Percentiles rank a stretch among this genome's conserved stretches.
phyloP scores from a whole-genome alignment of 2,888 invertebrate species.

The Athalia rosae region DNA sequence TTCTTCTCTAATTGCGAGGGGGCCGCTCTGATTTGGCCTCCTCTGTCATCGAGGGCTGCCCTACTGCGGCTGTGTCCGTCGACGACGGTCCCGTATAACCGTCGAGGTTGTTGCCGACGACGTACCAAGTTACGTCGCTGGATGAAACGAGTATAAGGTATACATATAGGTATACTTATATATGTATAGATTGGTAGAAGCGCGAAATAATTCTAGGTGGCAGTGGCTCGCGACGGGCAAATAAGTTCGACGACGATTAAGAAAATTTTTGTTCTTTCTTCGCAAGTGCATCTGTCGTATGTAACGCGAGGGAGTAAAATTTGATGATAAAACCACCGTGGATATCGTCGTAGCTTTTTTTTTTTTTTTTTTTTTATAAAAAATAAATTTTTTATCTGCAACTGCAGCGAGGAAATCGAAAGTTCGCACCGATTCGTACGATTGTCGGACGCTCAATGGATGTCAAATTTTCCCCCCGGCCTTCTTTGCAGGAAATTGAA shows the following conservation, averaged over 20 bases:
- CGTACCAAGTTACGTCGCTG: constrained; percentile 16
- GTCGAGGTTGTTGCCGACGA: constrained; percentile 1
- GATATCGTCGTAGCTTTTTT: no score
- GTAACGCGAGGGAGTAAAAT: no score
- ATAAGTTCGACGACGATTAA: neutral
- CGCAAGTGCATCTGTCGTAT: no score
- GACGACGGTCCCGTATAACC: constrained; percentile 22
- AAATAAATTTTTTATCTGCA: no score
- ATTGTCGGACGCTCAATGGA: no score
- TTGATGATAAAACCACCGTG: no score
- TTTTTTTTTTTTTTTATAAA: no score
- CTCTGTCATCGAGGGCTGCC: constrained; percentile 42
- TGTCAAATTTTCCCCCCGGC: no score
- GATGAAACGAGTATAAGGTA: constrained; percentile 25
- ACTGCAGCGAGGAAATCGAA: no score
- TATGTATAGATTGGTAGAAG: neutral
- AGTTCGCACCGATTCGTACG: no score
- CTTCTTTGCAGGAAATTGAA: no score
- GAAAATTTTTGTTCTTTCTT: no score
- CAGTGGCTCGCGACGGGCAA: neutral
- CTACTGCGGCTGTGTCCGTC: constrained; percentile 31
- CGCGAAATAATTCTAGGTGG: constrained; percentile 33
- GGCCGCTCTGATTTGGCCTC: constrained; percentile 36
- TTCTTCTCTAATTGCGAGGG: neutral
- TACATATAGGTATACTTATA: neutral